Base-by-base conservation (phyloP, 1,140 invertebrate species). In the Diploscapter pachys region DNA sequence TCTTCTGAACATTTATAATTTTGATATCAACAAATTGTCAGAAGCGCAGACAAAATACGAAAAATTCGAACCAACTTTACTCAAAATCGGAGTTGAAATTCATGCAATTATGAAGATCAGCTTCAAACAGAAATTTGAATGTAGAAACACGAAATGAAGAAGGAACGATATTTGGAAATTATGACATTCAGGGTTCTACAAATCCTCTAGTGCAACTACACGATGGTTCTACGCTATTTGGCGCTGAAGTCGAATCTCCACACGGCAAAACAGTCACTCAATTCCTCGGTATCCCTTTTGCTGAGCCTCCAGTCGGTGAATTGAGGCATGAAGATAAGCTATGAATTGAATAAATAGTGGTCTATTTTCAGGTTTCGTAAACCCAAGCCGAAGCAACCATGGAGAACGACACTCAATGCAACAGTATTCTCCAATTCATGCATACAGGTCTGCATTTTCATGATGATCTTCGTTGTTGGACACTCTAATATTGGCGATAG, bases 341-440 rank as follows among this genome's bases (percentile, higher is more conserved):
- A 59, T 2, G 13, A 59, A 59, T 11, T 5, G 3, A 13, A 67
- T 5, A 52, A 11, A 51, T 51, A 52, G 31, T 53, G 49, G 13
- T 9, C 2, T 52, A n/a, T 53, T 63, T 48, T 84, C 51, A 77
- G 83, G 52, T 85, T 85, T 74, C 81, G 83, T n/a, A 83, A 83
- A 59, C 83, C 83, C 3, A 70, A 75, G 48, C 84, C 83, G 51
- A 86, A 86, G 75, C 55, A 68, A 8, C 83, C 83, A 13, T 85
- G 83, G 83, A 66, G 83, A 48, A 68, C 77, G 11, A 72, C 76
- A 6, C 80, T 85, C n/a, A 86, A 89, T 79, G 91, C 93, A 2
- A 95, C 92, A 0, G 89, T 88, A 81, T 89, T 90, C 79, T 94
- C 94, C 56, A 94, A 94, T 83, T 91, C 92, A 59, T 98, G 95